Evolutionary conservation across 2,113 vertebrate genomes (phyloP).

Genomic region (Lycaon pictus): DNA sequence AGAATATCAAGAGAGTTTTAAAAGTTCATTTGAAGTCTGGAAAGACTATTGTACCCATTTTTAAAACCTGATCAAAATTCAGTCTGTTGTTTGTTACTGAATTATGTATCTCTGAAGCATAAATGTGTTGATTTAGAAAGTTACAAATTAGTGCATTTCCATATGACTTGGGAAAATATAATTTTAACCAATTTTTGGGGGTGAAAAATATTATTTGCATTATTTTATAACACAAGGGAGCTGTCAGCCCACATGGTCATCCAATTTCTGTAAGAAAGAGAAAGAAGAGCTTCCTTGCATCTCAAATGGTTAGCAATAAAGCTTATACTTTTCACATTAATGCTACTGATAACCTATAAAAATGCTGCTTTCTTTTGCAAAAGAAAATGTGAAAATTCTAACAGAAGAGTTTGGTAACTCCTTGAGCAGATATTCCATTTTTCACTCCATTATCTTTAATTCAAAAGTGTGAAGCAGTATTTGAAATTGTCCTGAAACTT

Average conservation of each 20-base stretch:
- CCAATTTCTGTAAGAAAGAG: conserved; percentile 70
- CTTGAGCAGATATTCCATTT: conserved; percentile 73
- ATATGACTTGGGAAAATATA: conserved; percentile 88
- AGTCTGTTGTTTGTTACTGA: conserved; percentile 88
- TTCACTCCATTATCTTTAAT: conserved; percentile 76
- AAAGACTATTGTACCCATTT: conserved; percentile 85
- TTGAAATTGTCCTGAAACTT: conserved; percentile 71
- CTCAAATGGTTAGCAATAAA: conserved; percentile 74
- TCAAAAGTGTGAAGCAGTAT: conserved; percentile 76
- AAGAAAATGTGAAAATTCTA: conserved; percentile 68
- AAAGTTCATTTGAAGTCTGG: conserved; percentile 88
- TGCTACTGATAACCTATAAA: conserved; percentile 56
- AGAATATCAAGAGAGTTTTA: conserved; percentile 83
- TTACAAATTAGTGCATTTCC: conserved; percentile 91
- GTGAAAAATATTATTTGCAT: conserved; percentile 86
- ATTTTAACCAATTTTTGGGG: conserved; percentile 87
- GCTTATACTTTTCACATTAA: conserved; percentile 76
- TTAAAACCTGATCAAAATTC: conserved; percentile 90
- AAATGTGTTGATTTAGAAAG: conserved; percentile 89
- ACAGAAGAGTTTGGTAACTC: conserved; percentile 55
- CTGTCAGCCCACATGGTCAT: conserved; percentile 79
- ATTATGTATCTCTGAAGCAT: conserved; percentile 91
- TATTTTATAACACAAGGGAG: conserved; percentile 85
- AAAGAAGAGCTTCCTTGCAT: conserved; percentile 75
- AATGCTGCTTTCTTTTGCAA: conserved; percentile 61